Evolutionary conservation across 2,888 invertebrate genomes (phyloP).

Genomic region (Malachius bipustulatus): DNA sequence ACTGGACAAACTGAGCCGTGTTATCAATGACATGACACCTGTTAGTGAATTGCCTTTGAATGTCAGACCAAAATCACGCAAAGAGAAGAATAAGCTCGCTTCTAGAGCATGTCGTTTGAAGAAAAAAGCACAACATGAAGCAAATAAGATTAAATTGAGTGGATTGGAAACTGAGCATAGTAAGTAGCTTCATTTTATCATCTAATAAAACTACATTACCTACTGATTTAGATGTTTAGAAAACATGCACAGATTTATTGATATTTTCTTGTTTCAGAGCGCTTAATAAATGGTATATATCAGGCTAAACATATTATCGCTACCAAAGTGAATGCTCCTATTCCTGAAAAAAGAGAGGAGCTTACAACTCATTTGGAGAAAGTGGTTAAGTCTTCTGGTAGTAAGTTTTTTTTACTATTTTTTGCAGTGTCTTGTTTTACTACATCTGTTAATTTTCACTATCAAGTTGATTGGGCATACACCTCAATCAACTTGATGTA

Average conservation of each 20-base stretch:
- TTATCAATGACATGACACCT: constrained; percentile 93
- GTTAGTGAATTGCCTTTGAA: constrained; percentile 87
- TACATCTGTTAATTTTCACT: not conserved
- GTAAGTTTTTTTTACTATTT: constrained; percentile 44
- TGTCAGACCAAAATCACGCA: constrained; percentile 81
- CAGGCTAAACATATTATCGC: constrained; percentile 66
- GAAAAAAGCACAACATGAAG: constrained; percentile 98
- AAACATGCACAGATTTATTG: not conserved
- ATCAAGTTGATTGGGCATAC: too few relatives aligned
- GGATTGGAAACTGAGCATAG: constrained; percentile 92
- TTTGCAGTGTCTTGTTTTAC: too few relatives aligned
- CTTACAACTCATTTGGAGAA: constrained; percentile 59
- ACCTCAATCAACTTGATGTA: too few relatives aligned
- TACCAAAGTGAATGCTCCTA: constrained; percentile 50
- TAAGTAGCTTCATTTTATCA: constrained; percentile 41
- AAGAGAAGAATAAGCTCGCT: constrained; percentile 95
- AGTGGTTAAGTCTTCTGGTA: constrained; percentile 55
- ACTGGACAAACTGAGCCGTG: constrained; percentile 73
- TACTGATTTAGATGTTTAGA: not conserved
- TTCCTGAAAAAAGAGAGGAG: constrained; percentile 47
- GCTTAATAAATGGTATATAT: constrained; percentile 62
- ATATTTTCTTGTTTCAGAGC: constrained; percentile 45
- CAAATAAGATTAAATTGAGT: constrained; percentile 90
- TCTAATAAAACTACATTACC: not conserved
- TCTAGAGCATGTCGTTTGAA: constrained; percentile 93